These are phyloP conservation scores for Menura novaehollandiae DNA, from an alignment of 2,113 vertebrate genomes.

Conservation along the genomic window DNA sequence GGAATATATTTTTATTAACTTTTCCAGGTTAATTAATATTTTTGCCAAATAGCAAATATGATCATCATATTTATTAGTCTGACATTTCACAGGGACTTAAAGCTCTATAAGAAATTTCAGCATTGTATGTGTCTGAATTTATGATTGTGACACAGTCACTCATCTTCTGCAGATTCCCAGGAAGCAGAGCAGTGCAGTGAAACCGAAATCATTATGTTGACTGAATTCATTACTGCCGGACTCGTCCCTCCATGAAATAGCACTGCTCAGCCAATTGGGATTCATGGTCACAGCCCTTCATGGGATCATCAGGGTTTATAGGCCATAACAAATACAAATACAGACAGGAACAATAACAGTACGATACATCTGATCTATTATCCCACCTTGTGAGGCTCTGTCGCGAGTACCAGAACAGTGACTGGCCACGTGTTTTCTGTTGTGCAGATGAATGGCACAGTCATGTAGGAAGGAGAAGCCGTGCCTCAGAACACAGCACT, in stretches of 20 bases:
- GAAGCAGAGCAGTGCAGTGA: conserved; percentile 50
- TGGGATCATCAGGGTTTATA: conserved; percentile 65
- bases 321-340: conserved; percentile 70
- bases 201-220: conserved; percentile 51
- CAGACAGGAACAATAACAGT: conserved; percentile 39
- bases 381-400: background rate
- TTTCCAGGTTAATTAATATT: conserved; percentile 64
- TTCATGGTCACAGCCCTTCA: conserved; percentile 57
- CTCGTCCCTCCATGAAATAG: conserved; percentile 50
- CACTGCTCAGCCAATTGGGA: conserved; percentile 44
- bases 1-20: conserved; percentile 62
- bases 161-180: conserved; percentile 42
- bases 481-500: background rate
- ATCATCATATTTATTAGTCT: conserved; percentile 46
- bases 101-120: conserved; percentile 17
- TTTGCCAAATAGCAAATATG: conserved; percentile 46
- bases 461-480: background rate
- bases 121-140: conserved; percentile 45
- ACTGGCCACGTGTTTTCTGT: background rate
- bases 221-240: conserved; percentile 42
- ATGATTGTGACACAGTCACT: conserved; percentile 2
- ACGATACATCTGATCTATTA: conserved; percentile 19
- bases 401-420: background rate
- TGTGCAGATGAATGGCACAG: background rate
- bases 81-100: conserved; percentile 22